Base-by-base conservation (phyloP, 1,140 invertebrate genomes). In the Helicoverpa zea region DNA sequence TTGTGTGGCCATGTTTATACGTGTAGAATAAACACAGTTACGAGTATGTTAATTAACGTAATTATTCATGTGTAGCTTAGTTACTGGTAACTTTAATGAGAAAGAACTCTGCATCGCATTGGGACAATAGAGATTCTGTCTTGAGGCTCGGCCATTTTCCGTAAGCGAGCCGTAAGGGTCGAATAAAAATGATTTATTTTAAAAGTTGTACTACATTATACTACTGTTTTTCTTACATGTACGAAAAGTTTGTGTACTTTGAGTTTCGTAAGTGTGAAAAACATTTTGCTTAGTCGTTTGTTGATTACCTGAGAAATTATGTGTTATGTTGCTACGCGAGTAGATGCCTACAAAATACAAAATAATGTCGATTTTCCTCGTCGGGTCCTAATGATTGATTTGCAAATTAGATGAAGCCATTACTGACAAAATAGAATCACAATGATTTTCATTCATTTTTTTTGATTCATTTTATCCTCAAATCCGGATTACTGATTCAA, bases 21-120 rank as follows among this genome's bases (percentile, higher is more conserved):
- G 11, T 4, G 49, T 51, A 54, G 18, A 70, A 70, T 52, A 70
- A 70, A 10, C 29, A 73, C 70, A n/a, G 14, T 56, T 73, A 73
- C 9, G 70, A 75, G 73, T 59, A 61, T 75, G 43, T 56, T 49
- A 73, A 73, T 73, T 56, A 73, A 73, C 35, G 43, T 73, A 73
- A 73, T 73, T 73, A 73, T 58, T 23, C 70, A 29, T 58, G 56
- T 56, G 66, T 70, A 70, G 70, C 52, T 73, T 73, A 73, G 29
- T 58, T 73, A 73, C 51, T 29, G 52, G 70, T 7, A 73, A 58
- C 13, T 73, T 73, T 73, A 73, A 73, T 73, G 70, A 73, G 70
- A 73, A 58, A 73, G 52, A 29, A 29, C n/a, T n/a, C 14, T 73
- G 70, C n/a, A 70, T 12, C 66, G 49, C 52, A 73, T 54, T 58